Conservation (phyloP, 2,888 invertebrate species). For the Dryococelus australis region DNA sequence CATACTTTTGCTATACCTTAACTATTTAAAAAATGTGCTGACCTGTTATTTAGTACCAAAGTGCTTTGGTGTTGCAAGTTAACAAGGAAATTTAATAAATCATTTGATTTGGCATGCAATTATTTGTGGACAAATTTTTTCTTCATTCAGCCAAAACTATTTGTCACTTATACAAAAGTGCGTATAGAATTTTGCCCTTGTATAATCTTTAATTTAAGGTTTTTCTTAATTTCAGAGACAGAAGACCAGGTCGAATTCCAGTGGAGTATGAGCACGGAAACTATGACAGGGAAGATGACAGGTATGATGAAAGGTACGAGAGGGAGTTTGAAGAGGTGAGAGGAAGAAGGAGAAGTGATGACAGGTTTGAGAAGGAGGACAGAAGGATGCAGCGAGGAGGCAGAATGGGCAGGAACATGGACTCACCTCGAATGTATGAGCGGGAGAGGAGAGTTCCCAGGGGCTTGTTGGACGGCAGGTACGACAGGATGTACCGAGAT, state of each 20-base stretch:
- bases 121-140: no score
- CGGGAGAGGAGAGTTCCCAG: background rate
- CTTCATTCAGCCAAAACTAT: no score
- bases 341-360: slow-evolving; percentile 2
- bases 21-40: no score
- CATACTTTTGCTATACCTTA: no score
- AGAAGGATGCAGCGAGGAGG: background rate
- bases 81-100: no score
- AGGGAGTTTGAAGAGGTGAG: slow-evolving; percentile 20
- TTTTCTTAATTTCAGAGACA: background rate
- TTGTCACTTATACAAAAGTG: no score
- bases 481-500: background rate
- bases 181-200: no score
- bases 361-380: slow-evolving; percentile 7
- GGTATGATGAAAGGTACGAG: slow-evolving; percentile 28
- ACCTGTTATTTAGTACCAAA: no score
- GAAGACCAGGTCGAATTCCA: background rate
- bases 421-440: background rate
- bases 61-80: no score
- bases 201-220: no score
- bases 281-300: slow-evolving; percentile 18
- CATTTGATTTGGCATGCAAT: no score
- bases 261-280: slow-evolving; percentile 16
- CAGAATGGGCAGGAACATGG: background rate
- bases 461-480: background rate